Percentiles rank a stretch among this genome's conserved stretches.
These are phyloP conservation scores for Etheostoma spectabile DNA, from an alignment of 2,113 vertebrate genomes.

Conservation along the genomic window DNA sequence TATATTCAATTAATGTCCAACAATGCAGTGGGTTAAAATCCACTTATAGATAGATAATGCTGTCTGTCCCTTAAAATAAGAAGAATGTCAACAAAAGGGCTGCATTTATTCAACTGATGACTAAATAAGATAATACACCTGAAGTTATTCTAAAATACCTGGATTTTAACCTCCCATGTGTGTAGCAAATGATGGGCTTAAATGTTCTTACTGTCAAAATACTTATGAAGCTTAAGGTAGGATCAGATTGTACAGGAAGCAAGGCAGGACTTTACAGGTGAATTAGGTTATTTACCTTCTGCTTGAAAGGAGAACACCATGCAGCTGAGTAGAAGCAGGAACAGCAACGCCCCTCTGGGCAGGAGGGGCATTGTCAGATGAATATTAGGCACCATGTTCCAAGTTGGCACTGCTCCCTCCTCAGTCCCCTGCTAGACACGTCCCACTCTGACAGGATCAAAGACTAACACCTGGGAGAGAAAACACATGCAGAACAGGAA, in stretches of 20 bases:
- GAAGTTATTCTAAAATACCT: constrained; percentile 12
- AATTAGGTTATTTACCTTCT: constrained; percentile 89
- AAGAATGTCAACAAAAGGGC: background rate
- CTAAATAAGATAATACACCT: background rate
- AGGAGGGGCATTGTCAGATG: constrained; percentile 78
- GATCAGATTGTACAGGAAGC: background rate
- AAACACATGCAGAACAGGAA: constrained; percentile 66
- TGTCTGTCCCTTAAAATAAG: constrained; percentile 15
- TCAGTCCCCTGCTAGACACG: constrained; percentile 81
- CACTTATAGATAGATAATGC: background rate
- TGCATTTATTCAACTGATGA: background rate
- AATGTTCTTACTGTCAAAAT: constrained; percentile 9
- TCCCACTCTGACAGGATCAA: constrained; percentile 85
- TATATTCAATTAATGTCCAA: constrained; percentile 30
- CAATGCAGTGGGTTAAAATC: constrained; percentile 24
- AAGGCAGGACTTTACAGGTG: constrained; percentile 9
- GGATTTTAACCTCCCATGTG: background rate
- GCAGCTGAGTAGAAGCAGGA: constrained; percentile 88
- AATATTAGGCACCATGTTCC: constrained; percentile 92
- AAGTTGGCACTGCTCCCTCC: constrained; percentile 86
- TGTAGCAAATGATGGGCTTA: constrained; percentile 8
- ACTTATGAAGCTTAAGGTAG: background rate
- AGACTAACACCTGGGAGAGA: constrained; percentile 84
- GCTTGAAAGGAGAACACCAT: constrained; percentile 84
- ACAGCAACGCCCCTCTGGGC: constrained; percentile 79